Percentiles rank a stretch among this genome's conserved stretches.
Evolutionary conservation across 1,140 invertebrate species (phyloP).

Genomic region (Formica exsecta): DNA sequence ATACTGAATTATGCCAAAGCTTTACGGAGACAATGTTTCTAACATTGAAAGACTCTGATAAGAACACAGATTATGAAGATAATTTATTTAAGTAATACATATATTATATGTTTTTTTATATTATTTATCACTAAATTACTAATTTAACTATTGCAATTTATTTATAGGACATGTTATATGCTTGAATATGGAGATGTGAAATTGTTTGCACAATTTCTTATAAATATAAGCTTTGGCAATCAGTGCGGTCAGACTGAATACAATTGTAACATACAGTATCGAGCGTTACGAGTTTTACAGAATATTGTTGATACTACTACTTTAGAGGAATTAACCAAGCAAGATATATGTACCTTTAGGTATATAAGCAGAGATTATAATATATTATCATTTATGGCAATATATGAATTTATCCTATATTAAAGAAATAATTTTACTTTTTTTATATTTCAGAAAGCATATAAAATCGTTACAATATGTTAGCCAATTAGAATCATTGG

Average conservation of each 20-base stretch:
- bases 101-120: background rate
- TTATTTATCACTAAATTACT: background rate
- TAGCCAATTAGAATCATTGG: slow-evolving; percentile 84
- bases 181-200: slow-evolving; percentile 76
- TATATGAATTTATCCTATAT: background rate
- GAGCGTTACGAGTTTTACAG: slow-evolving; percentile 82
- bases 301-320: slow-evolving; percentile 75
- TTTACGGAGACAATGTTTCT: slow-evolving; percentile 74
- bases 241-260: slow-evolving; percentile 72
- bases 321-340: slow-evolving; percentile 80
- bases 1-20: slow-evolving; percentile 72
- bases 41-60: slow-evolving; percentile 51
- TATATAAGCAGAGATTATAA: slow-evolving; percentile 49
- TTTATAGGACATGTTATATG: slow-evolving; percentile 84
- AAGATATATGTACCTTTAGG: slow-evolving; percentile 73
- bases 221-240: slow-evolving; percentile 79
- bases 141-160: slow-evolving; percentile 8
- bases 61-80: slow-evolving; percentile 71
- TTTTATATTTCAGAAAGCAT: slow-evolving; percentile 77
- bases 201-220: slow-evolving; percentile 76
- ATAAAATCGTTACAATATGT: slow-evolving; percentile 82
- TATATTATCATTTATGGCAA: background rate
- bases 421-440: slow-evolving; percentile 1
- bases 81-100: slow-evolving; percentile 80
- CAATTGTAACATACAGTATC: slow-evolving; percentile 77